Base-by-base conservation (phyloP, 2,797 vertebrate species). In the Chelon auratus region DNA sequence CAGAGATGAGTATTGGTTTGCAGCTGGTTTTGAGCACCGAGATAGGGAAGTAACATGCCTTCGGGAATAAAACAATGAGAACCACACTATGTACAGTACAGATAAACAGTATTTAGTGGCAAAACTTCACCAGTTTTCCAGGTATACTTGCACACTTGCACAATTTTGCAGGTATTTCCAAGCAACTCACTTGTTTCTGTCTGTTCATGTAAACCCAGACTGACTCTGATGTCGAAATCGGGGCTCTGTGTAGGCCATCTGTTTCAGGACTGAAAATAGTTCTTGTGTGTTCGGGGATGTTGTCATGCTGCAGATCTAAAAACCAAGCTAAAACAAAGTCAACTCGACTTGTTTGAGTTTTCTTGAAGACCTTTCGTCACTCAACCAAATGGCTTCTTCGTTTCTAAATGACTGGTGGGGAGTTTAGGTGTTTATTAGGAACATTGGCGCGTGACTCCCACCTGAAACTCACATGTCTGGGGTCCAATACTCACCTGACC, bases 1-100 rank as follows among this genome's bases (percentile, higher is more conserved):
- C 43, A 9, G 48, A 45, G 20, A 68, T 71, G 18, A 22, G 45
- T 26, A 20, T 60, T 26, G 39, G 22, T 48, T 64, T 15, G 17
- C 2, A 5, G 5, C 51, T 14, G 7, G 22, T 52, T 26, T 67
- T 47, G 17, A 53, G 1, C 59, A 12, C 12, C n/a, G 6, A 22
- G 5, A 52, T 26, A 33, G 50, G 50, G 24, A 26, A 52, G 5
- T 33, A 33, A 33, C 30, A 33, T 33, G 30, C 30, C 30, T 33
- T 33, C 30, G 8, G 30, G 7, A 33, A 7, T 33, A 33, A 6
- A 33, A 33, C 30, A 33, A 33, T 33, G 30, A 30, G 30, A 30
- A 33, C 30, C 3, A 33, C 30, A 33, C 30, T 6, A 33, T 33
- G 30, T 33, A 1, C 30, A 33, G 30, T 33, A 33, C 30, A 33